A percentile compares a stretch with the other conserved stretches of the same genome.
Evolutionary conservation across 1,140 invertebrate genomes (phyloP).

Genomic region (Oppia nitens): DNA sequence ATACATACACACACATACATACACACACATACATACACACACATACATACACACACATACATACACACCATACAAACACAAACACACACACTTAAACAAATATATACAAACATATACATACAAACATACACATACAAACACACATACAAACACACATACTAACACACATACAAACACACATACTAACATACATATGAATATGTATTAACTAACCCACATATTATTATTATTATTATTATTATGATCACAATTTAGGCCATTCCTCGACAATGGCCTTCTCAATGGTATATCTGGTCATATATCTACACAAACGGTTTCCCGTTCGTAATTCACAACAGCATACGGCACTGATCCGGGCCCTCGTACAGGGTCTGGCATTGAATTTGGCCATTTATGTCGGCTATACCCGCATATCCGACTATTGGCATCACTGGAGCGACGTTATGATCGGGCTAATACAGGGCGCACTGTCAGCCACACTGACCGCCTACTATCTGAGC

Average conservation of each 20-base stretch:
- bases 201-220: too few relatives aligned
- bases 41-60: too few relatives aligned
- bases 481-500: constrained; percentile 6
- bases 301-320: constrained; percentile 3
- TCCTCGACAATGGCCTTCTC: constrained; percentile 34
- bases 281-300: constrained; percentile 30
- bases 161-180: too few relatives aligned
- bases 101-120: too few relatives aligned
- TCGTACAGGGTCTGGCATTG: constrained; percentile 12
- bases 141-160: too few relatives aligned
- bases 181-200: too few relatives aligned
- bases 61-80: too few relatives aligned
- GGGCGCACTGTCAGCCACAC: constrained; percentile 28
- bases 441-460: constrained; percentile 33
- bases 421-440: constrained; percentile 39
- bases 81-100: too few relatives aligned
- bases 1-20: too few relatives aligned
- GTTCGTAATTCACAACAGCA: not conserved
- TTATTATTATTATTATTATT: not conserved
- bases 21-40: too few relatives aligned
- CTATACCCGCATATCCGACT: constrained; percentile 32
- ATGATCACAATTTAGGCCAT: constrained; percentile 37
- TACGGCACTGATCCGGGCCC: not conserved
- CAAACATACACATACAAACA: too few relatives aligned
- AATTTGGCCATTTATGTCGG: constrained; percentile 7